Percentiles rank a stretch among this genome's conserved stretches.
phyloP scores from a whole-genome alignment of 2,888 invertebrate species.

The Philereme transversata region DNA sequence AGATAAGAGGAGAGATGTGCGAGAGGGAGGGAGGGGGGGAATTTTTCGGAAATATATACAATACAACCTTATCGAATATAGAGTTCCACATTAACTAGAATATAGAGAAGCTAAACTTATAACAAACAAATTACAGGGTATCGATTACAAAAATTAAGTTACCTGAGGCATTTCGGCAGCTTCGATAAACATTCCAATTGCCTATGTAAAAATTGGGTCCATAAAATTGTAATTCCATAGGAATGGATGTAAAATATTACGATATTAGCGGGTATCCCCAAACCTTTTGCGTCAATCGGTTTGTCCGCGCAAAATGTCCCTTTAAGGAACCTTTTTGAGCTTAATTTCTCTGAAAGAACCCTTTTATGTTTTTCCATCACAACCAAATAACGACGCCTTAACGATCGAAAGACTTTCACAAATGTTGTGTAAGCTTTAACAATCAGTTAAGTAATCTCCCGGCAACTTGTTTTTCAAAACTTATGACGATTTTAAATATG shows the following conservation, averaged over 20 bases:
- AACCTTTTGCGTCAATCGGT: conserved; percentile 32
- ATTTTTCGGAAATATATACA: too few relatives aligned
- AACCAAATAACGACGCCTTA: conserved; percentile 37
- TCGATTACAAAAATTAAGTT: too few relatives aligned
- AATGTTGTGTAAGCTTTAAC: conserved; percentile 10
- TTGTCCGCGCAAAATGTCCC: conserved; percentile 19
- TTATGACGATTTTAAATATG: too few relatives aligned
- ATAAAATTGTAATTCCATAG: conserved; percentile 21
- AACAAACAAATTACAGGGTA: too few relatives aligned
- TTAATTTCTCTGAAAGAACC: conserved; percentile 31
- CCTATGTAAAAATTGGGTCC: conserved; percentile 6
- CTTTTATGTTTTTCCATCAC: conserved; percentile 45
- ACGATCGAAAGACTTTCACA: conserved; percentile 14
- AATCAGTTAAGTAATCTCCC: background rate
- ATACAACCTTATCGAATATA: too few relatives aligned
- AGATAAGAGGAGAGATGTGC: too few relatives aligned
- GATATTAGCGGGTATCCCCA: conserved; percentile 40
- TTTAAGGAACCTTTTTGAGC: conserved; percentile 30
- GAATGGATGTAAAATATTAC: conserved; percentile 42
- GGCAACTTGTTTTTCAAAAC: too few relatives aligned
- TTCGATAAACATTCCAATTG: background rate
- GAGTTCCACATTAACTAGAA: too few relatives aligned
- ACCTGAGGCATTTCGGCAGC: too few relatives aligned
- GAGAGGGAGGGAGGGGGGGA: too few relatives aligned
- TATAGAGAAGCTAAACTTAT: too few relatives aligned